These are phyloP conservation scores for Spatulosminthurus flaviceps DNA, from an alignment of 2,888 invertebrate species.

Conservation along the genomic window DNA sequence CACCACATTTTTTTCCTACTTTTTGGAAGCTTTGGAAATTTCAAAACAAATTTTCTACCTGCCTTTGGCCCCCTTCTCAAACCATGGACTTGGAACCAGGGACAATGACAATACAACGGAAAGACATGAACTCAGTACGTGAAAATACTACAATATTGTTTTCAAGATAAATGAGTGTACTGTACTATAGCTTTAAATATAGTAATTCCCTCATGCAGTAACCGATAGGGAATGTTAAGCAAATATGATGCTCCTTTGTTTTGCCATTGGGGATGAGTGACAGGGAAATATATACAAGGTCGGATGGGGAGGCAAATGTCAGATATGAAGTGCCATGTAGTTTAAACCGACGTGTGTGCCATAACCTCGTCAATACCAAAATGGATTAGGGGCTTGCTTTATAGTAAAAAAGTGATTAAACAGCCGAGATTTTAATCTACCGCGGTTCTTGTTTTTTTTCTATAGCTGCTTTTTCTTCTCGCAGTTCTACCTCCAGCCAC, in stretches of 20 bases:
- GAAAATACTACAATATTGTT: too few relatives aligned
- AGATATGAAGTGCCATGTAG: not conserved
- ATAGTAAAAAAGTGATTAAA: slow-evolving; percentile 33
- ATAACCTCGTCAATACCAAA: slow-evolving; percentile 39
- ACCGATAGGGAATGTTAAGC: too few relatives aligned
- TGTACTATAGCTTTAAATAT: too few relatives aligned
- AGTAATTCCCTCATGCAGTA: too few relatives aligned
- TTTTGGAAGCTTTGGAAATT: too few relatives aligned
- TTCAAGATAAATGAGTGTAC: too few relatives aligned
- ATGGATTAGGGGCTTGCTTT: slow-evolving; percentile 38
- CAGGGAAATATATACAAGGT: slow-evolving; percentile 4
- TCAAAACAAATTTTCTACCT: too few relatives aligned
- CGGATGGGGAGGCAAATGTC: not conserved
- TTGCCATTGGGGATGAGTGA: not conserved
- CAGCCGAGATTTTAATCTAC: slow-evolving; percentile 30
- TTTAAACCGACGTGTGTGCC: not conserved
- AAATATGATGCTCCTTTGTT: not conserved
- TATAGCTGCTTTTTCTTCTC: not conserved
- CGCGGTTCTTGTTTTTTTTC: not conserved
- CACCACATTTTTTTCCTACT: too few relatives aligned
- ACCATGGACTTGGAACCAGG: too few relatives aligned
- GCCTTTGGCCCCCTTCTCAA: too few relatives aligned
- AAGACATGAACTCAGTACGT: too few relatives aligned
- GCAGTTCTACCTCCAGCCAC: not conserved
- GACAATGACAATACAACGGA: too few relatives aligned